Percentiles rank a stretch among this genome's conserved stretches.
Conservation (phyloP, 2,113 vertebrate species). For the Etheostoma cragini region DNA sequence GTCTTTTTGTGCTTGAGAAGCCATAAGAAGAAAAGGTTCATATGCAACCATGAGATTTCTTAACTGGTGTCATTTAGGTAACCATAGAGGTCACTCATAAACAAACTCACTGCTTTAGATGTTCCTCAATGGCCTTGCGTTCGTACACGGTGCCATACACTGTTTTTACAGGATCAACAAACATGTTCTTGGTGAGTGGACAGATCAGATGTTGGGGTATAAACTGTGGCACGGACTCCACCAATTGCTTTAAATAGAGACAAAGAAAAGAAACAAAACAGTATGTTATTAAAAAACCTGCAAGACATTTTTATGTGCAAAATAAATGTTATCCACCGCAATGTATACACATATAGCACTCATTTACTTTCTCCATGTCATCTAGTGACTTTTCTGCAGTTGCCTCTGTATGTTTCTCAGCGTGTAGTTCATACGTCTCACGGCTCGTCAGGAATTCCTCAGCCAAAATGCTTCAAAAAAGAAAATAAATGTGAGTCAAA, state of each 20-base stretch:
- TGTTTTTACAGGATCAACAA: conserved; percentile 72
- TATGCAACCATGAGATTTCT: background rate
- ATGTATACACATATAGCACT: background rate
- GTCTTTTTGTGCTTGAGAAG: background rate
- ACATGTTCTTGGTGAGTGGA: conserved; percentile 57
- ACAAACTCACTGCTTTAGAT: conserved; percentile 13
- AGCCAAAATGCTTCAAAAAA: conserved; percentile 71
- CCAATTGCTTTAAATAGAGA: conserved; percentile 50
- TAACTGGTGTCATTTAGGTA: background rate
- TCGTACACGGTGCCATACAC: conserved; percentile 53
- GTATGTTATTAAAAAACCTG: background rate
- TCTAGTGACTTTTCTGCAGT: conserved; percentile 65
- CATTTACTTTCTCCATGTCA: conserved; percentile 72
- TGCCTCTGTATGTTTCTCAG: conserved; percentile 59
- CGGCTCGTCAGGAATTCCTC: conserved; percentile 69
- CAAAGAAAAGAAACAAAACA: no score
- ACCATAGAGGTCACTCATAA: background rate
- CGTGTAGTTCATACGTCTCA: conserved; percentile 59
- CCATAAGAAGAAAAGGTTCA: background rate
- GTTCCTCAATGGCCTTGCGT: conserved; percentile 58
- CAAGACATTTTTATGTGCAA: background rate
- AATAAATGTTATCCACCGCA: background rate
- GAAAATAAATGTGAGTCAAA: background rate
- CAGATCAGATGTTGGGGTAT: conserved; percentile 57
- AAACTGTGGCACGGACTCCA: background rate